phyloP scores from a whole-genome alignment of 2,113 vertebrate species.

The Tenebrosternarchus preto region DNA sequence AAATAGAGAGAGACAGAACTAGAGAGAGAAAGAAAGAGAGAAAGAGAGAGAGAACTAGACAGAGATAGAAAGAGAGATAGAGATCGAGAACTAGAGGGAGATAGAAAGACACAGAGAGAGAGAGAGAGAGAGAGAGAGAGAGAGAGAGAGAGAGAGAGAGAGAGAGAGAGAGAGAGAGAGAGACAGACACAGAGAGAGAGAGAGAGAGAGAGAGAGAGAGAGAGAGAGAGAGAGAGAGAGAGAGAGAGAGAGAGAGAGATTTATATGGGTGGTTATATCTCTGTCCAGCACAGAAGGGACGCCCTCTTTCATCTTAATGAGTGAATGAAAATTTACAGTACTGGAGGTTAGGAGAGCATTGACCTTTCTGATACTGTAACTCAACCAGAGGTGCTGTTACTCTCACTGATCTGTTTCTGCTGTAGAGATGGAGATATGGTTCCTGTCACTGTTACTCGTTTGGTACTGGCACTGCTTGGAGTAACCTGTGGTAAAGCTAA shows the following conservation, averaged over 20 bases:
- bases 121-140: conserved; percentile 23
- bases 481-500: no score
- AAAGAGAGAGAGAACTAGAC: not conserved
- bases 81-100: conserved; percentile 33
- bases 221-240: conserved; percentile 20
- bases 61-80: conserved; percentile 20
- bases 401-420: not conserved
- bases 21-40: conserved; percentile 34
- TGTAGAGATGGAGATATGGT: not conserved
- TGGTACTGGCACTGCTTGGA: no score
- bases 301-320: not conserved
- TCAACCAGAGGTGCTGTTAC: not conserved
- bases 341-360: not conserved
- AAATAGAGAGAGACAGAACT: not conserved
- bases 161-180: conserved; percentile 16
- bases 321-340: not conserved
- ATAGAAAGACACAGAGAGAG: conserved; percentile 8
- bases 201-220: conserved; percentile 20
- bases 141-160: not conserved
- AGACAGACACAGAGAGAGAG: conserved; percentile 11
- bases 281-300: not conserved
- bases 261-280: not conserved
- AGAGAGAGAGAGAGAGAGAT: conserved; percentile 35
- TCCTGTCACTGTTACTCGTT: not conserved
- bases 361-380: not conserved